Percentiles rank a stretch among this genome's conserved stretches.
Evolutionary conservation across 2,113 vertebrate species (phyloP).

Genomic region (Nothoprocta pentlandii): DNA sequence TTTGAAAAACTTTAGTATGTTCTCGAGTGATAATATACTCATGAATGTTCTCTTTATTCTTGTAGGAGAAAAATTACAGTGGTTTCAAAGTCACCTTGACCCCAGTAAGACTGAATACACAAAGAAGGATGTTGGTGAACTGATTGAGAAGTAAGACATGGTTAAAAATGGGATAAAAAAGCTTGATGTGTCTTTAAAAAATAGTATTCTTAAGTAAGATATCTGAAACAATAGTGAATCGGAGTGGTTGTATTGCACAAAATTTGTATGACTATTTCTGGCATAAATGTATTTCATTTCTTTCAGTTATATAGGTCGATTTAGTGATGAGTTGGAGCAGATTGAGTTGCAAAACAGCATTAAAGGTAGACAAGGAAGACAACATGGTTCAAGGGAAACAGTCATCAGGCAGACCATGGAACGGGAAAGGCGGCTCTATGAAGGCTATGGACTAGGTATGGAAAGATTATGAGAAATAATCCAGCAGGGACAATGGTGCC

Average conservation of each 20-base stretch:
- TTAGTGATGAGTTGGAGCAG: conserved; percentile 90
- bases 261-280: not conserved
- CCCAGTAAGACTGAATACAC: conserved; percentile 83
- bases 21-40: not conserved
- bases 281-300: not conserved
- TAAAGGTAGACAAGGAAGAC: conserved; percentile 91
- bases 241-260: not conserved
- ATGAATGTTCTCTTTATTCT: conserved; percentile 26
- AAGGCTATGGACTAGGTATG: conserved; percentile 88
- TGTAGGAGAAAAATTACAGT: conserved; percentile 92
- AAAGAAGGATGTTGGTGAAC: conserved; percentile 88
- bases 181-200: not conserved
- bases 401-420: conserved; percentile 91
- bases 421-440: conserved; percentile 85
- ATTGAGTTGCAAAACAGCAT: conserved; percentile 93
- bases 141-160: conserved; percentile 89
- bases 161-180: not conserved
- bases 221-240: not conserved
- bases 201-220: not conserved
- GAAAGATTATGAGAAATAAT: not conserved
- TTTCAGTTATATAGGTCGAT: conserved; percentile 91
- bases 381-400: conserved; percentile 87
- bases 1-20: not conserved
- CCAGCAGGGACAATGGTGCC: not conserved
- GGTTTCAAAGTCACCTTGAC: conserved; percentile 93